These are phyloP conservation scores for Lissonota sp. DNA, from an alignment of 2,888 invertebrate species.

Conservation along the genomic window DNA sequence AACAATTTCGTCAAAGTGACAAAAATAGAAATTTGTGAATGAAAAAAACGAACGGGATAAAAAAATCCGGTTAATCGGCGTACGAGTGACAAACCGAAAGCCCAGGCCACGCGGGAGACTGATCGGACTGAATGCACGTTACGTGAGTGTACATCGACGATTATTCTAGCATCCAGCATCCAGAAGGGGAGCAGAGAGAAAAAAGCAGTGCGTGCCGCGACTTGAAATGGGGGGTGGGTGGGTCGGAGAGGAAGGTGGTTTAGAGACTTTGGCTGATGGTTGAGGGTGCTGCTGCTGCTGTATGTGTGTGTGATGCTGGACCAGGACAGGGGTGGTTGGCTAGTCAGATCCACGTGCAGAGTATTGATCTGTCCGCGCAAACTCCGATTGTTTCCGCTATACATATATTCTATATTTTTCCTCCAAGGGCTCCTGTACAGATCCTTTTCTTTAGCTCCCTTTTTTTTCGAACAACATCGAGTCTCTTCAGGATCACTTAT, in stretches of 20 bases:
- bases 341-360: constrained; percentile 76
- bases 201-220: constrained; percentile 55
- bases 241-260: constrained; percentile 38
- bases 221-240: constrained; percentile 39
- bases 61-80: background rate
- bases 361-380: constrained; percentile 82
- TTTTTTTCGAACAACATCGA: background rate
- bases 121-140: constrained; percentile 55
- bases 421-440: constrained; percentile 24
- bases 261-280: constrained; percentile 47
- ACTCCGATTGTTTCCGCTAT: constrained; percentile 72
- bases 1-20: too few species aligned
- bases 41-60: background rate
- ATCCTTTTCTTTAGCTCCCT: constrained; percentile 13
- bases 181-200: constrained; percentile 61
- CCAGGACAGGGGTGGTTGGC: constrained; percentile 69
- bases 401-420: constrained; percentile 10
- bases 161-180: constrained; percentile 58
- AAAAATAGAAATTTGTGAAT: background rate
- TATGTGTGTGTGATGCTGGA: constrained; percentile 62
- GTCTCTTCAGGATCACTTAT: too few species aligned
- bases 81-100: constrained; percentile 30
- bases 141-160: constrained; percentile 47
- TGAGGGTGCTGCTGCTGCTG: constrained; percentile 16
- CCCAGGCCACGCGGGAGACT: constrained; percentile 26